Evolutionary conservation across 2,113 vertebrate genomes (phyloP).

Genomic region (Neogale vison): DNA sequence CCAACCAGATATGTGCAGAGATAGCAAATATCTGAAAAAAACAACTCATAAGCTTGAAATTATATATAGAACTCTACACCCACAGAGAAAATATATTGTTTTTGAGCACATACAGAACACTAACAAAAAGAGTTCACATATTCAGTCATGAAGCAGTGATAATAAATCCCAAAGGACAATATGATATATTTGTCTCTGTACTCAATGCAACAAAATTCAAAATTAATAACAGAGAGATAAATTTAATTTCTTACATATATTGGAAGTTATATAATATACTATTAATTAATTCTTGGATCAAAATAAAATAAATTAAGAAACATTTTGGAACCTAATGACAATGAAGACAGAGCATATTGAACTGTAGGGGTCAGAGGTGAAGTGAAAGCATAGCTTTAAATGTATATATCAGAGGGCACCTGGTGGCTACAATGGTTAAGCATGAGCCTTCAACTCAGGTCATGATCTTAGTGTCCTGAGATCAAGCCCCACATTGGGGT

Average conservation of each 20-base stretch:
- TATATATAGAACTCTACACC: background rate
- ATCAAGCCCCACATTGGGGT: background rate
- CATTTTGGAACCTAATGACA: background rate
- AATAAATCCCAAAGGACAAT: background rate
- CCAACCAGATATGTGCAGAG: background rate
- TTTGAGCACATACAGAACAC: background rate
- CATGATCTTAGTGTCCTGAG: background rate
- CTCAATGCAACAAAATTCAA: background rate
- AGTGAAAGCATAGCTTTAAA: slow-evolving; percentile 26
- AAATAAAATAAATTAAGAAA: slow-evolving; percentile 21
- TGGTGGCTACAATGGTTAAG: background rate
- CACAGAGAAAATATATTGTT: background rate
- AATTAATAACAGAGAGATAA: background rate
- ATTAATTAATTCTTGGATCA: background rate
- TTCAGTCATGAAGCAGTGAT: background rate
- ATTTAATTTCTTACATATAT: background rate
- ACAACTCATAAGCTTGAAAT: background rate
- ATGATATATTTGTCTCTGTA: background rate
- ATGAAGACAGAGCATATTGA: background rate
- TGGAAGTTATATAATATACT: background rate
- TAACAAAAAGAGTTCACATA: background rate
- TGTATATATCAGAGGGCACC: background rate
- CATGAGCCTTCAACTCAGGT: background rate
- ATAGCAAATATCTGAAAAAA: background rate
- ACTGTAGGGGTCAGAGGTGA: background rate